Base-by-base conservation (phyloP, 64 coral and sea anemone genomes). In the Astreopora myriophthalma region DNA sequence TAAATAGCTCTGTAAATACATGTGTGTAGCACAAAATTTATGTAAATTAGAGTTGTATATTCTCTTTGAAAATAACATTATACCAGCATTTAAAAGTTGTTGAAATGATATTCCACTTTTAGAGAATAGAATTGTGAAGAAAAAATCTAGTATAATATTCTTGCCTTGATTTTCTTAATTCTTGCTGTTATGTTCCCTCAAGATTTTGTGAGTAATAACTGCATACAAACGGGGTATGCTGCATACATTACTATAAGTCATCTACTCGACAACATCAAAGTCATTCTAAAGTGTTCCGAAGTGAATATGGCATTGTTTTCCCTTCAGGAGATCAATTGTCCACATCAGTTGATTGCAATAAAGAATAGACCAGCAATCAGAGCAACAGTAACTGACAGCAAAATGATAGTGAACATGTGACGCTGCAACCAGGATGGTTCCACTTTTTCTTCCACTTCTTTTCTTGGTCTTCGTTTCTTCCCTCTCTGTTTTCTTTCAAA, bases 401-500 rank as follows among this genome's bases (percentile, higher is more conserved):
- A n/a, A 29, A 98, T 12, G 2, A 98, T 83, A 17, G 86, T 73
- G 29, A 86, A 38, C 42, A 76, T 85, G 80, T 98, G 87, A 13
- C 69, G 61, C 36, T 67, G 48, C 32, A 98, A 79, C 94, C 94
- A 90, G 3, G 76, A 83, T 73, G 93, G 90, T 74, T 93, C 71
- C 28, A 80, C 86, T 69, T 83, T 52, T 34, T 95, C 90, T 93
- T 98, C 94, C 39, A 83, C 11, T 86, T 95, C 80, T 51, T 98
- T 98, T 37, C 94, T 95, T 37, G 93, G 90, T 23, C 90, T 86
- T 19, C 96, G 44, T 82, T 93, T 95, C 51, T 93, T 95, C 8
- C 96, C 96, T 64, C 76, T 68, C 64, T 93, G 89, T 39, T 91
- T 95, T 77, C 96, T 86, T 74, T 98, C 96, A 88, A 86, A 98